Evolutionary conservation across 2,888 invertebrate species (phyloP), one percentile per base, ranked within the genome.

Genomic region (Melanotus villosus): DNA sequence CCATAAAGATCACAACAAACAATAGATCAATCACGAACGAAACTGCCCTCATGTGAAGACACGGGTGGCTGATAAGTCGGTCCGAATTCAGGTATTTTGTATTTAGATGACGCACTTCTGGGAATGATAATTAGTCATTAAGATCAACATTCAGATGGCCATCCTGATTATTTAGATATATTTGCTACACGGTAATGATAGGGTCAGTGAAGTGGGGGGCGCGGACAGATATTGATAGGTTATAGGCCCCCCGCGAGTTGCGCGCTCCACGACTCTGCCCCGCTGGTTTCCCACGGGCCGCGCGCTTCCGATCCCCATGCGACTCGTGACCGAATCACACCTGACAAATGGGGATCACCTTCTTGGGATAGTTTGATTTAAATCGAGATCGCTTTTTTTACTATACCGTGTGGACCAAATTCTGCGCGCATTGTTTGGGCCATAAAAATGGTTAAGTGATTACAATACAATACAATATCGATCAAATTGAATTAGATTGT

Each of bases 141-240:
- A 26, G 16, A 50, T 38, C 57, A 18, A 30, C 32, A 21, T 54
- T 59, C 36, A 52, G 65, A 65, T 62, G 38, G 45, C 34, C 62
- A 19, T 65, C 41, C 23, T 10, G 59, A 58, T 64, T 65, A 69
- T 69, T 64, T 59, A 65, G 69, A 65, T 68, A 26, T 68, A 68
- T 64, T 65, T 56, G 65, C 63, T 72, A 73, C 71, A 78, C 75
- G 76, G 75, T 78, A 78, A 79, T 78, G 76, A 76, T 76, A 76
- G 75, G 76, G 74, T 76, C 73, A 10, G 45, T 18, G 26, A 41
- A 50, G 47, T 58, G 72, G 72, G 74, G 72, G 69, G 72, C 76
- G 75, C 71, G 72, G 77, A 78, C 78, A 76, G 78, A 75, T 79
- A 80, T 78, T 74, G 78, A 79, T 80, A 79, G 74, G 76, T 74